phyloP scores from a whole-genome alignment of 2,113 vertebrate genomes.

The Daboia siamensis region DNA sequence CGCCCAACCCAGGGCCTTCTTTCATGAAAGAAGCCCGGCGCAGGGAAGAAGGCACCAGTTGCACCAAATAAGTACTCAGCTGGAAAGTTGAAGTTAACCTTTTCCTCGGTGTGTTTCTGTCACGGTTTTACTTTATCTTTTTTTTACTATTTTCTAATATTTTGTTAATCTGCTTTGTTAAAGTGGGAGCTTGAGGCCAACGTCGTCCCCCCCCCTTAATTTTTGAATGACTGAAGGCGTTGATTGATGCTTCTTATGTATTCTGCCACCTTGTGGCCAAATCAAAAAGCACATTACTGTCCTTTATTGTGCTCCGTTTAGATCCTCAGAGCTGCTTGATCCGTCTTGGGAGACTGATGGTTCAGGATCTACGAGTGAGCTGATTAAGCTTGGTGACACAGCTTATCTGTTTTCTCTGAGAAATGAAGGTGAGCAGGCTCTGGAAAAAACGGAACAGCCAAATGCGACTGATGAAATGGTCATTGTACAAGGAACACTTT shows the following conservation, averaged over 20 bases:
- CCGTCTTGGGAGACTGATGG: conserved; percentile 74
- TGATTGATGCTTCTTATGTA: background rate
- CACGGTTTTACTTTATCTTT: background rate
- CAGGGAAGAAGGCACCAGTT: background rate
- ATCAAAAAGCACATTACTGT: background rate
- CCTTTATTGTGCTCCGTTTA: conserved; percentile 43
- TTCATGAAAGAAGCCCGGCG: background rate
- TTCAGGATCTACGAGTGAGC: conserved; percentile 78
- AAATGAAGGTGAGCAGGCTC: conserved; percentile 71
- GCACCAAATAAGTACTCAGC: background rate
- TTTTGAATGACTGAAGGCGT: background rate
- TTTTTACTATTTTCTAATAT: background rate
- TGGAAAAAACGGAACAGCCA: background rate
- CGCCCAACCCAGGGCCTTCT: background rate
- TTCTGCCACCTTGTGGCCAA: conserved; percentile 51
- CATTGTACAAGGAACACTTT: background rate
- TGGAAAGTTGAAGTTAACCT: background rate
- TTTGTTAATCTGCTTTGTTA: background rate
- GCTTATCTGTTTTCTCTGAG: conserved; percentile 79
- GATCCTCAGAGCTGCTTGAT: conserved; percentile 57
- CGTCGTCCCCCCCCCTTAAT: background rate
- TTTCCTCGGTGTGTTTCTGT: background rate
- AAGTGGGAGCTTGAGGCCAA: background rate
- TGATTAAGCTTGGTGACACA: conserved; percentile 84
- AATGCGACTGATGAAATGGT: background rate